Conservation (phyloP, 2,888 invertebrate species). For the Lasioglossum vierecki region DNA sequence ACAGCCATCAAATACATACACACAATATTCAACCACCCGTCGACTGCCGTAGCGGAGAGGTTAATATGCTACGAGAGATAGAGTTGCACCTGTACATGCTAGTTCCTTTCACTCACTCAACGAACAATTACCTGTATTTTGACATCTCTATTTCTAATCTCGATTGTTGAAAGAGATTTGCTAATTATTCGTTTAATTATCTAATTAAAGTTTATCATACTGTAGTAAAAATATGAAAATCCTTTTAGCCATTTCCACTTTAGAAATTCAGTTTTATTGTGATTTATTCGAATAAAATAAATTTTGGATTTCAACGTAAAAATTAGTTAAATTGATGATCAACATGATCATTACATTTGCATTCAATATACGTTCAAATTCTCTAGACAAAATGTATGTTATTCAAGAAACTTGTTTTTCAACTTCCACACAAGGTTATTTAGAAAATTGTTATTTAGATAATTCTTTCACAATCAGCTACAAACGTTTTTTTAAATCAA, state of each 20-base stretch:
- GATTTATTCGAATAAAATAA: background rate
- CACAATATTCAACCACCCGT: background rate
- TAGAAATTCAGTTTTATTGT: background rate
- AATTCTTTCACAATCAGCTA: too few relatives aligned
- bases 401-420: too few relatives aligned
- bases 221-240: background rate
- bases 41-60: background rate
- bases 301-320: background rate
- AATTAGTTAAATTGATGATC: background rate
- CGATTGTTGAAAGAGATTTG: background rate
- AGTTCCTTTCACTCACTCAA: background rate
- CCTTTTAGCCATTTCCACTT: background rate
- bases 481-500: too few relatives aligned
- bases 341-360: too few relatives aligned
- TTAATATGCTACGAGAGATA: background rate
- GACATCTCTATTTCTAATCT: background rate
- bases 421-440: too few relatives aligned
- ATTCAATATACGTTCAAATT: too few relatives aligned
- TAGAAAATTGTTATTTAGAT: too few relatives aligned
- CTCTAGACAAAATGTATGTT: too few relatives aligned
- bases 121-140: background rate
- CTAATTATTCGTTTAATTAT: too few relatives aligned
- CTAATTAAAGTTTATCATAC: background rate
- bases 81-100: background rate
- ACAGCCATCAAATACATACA: constrained; percentile 14